Evolutionary conservation across 2,797 vertebrate species (phyloP).

Genomic region (Sylvilagus floridanus): DNA sequence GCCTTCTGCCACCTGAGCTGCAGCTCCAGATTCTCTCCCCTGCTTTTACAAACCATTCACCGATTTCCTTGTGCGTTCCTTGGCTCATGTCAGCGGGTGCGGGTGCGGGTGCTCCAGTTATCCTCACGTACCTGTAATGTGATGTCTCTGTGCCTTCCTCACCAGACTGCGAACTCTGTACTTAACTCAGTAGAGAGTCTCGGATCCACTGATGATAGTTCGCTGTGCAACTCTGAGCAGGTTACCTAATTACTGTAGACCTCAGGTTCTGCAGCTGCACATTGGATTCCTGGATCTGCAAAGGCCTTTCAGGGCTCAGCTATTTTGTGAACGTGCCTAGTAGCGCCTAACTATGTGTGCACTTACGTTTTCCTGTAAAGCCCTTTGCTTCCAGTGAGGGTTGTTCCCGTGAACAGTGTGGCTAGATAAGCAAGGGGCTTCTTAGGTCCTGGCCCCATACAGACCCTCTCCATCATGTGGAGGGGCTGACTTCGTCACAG

Average conservation of each 20-base stretch:
- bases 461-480: background rate
- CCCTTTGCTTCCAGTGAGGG: conserved; percentile 30
- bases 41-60: conserved; percentile 31
- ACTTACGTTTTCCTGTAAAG: background rate
- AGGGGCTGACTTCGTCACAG: background rate
- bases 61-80: conserved; percentile 13
- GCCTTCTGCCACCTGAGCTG: conserved; percentile 40
- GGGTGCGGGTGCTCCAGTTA: background rate
- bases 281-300: conserved; percentile 40
- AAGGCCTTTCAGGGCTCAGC: background rate
- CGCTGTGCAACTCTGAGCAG: conserved; percentile 25
- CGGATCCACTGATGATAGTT: conserved; percentile 35
- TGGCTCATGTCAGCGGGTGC: background rate
- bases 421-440: background rate
- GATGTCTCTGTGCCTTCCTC: conserved; percentile 27
- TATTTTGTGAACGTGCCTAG: conserved; percentile 11
- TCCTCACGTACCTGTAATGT: conserved; percentile 1
- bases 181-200: conserved; percentile 29
- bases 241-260: conserved; percentile 37
- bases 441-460: background rate
- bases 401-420: background rate
- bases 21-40: conserved; percentile 34
- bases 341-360: conserved; percentile 40
- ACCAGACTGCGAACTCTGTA: background rate
- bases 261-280: conserved; percentile 49